Evolutionary conservation across 2,888 invertebrate genomes (phyloP), one percentile per base, ranked within the genome.

Genomic region (Cephus runcator): DNA sequence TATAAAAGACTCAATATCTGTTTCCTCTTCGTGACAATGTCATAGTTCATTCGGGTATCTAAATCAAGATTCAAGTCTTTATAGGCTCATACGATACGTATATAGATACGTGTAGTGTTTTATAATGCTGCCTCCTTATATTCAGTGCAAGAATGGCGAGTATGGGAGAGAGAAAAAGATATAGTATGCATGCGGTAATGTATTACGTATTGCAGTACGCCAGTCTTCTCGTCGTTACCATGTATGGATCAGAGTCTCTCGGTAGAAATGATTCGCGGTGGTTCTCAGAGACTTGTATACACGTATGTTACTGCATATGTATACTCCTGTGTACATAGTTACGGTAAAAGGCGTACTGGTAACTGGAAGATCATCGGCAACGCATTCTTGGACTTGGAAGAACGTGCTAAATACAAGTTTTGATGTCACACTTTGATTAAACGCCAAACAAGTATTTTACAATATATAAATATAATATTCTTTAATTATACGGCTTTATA

Each of bases 241-340:
- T 88, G 86, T 89, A 87, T 86, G 89, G 88, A 88, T 88, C 86
- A 86, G 82, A 81, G 81, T 81, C 75, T 83, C 83, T 80, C 82
- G 79, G 84, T 81, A 85, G 83, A 85, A 84, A 83, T 71, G 31
- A 71, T 71, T 71, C 31, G 71, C 31, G 71, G 71, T 71, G 31
- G 11, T 34, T 31, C 71, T 71, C 31, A 9, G 71, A 69, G 34
- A 75, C 69, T 56, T 40, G 71, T 69, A n/a, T 71, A 75, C 75
- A n/a, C n/a, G 40, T 56, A 31, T 34, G 33, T 23, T 69, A 34
- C 77, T 75, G 75, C 71, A 11, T 34, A 71, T 23, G 71, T 9
- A 31, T 71, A 71, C 71, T 31, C 71, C 12, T 23, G 56, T 56
- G 56, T 9, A 56, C 23, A 56, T 23, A 56, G 9, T 15, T 23